These are phyloP conservation scores for Trialeurodes vaporariorum DNA, from an alignment of 1,140 invertebrate genomes.

Conservation along the genomic window DNA sequence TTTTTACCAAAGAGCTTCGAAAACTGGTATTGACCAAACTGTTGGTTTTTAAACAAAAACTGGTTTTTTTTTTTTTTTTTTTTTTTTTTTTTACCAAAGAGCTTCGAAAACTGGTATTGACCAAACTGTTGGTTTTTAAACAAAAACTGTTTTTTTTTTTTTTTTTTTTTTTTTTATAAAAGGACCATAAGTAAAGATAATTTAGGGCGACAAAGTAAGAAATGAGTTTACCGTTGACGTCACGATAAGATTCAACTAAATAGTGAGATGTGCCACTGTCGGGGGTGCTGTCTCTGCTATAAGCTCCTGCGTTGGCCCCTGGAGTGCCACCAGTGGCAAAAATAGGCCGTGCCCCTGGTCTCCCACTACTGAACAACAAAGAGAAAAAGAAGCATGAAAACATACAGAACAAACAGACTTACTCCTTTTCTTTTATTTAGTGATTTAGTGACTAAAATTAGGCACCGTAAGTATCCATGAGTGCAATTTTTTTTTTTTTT, in stretches of 20 bases:
- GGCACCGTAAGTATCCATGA: no score
- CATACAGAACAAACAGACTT: no score
- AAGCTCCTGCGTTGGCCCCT: slow-evolving; percentile 34
- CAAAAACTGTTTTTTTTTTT: neutral
- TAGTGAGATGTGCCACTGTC: slow-evolving; percentile 74
- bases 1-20: no score
- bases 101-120: slow-evolving; percentile 3
- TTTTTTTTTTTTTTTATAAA: neutral
- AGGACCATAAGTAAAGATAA: neutral
- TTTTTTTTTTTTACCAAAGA: no score
- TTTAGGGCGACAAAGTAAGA: no score
- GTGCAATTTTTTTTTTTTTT: no score
- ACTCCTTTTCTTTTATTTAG: no score
- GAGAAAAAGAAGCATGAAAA: no score
- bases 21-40: neutral
- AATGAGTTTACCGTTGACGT: slow-evolving; percentile 54
- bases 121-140: neutral
- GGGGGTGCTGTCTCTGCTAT: slow-evolving; percentile 67
- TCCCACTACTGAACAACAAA: slow-evolving; percentile 8
- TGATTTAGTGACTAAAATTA: no score
- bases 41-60: neutral
- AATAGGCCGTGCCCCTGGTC: neutral
- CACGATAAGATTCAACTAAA: slow-evolving; percentile 62
- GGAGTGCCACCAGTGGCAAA: slow-evolving; percentile 24
- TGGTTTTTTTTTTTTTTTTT: no score